Base-by-base conservation (phyloP, 2,113 vertebrate species). In the Leptocoma aspasia region DNA sequence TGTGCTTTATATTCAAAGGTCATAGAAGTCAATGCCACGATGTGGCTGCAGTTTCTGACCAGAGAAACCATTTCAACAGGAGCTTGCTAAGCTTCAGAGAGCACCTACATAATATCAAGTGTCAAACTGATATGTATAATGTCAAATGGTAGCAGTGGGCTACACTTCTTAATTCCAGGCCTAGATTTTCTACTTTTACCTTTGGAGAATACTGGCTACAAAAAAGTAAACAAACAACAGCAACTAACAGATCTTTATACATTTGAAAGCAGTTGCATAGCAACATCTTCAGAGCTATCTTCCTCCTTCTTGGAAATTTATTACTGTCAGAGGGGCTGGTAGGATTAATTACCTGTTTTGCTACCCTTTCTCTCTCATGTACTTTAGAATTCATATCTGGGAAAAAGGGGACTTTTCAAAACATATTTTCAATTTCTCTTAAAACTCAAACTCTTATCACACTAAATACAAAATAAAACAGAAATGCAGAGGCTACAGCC, bases 231-330 rank as follows among this genome's bases (percentile, higher is more conserved):
- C 15, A 89, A 86, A 65, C 13, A 90, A 30, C 18, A 77, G 24
- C 28, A 90, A 66, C 64, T 52, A 39, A 22, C 52, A 78, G 44
- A 31, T 81, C 78, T 71, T 75, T 60, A 80, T 28, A 60, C 5
- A 15, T 88, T 80, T 95, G 50, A 57, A 95, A 92, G 50, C 61
- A 49, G 82, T 97, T 94, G 84, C 91, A 70, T 92, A 96, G 94
- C 87, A 96, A 95, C 88, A 45, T 13, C n/a, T 76, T 65, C 54
- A 82, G 82, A 64, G 21, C 21, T 44, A 42, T 80, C 49, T 54
- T 91, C 37, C 30, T 77, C 30, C 10, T 85, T 66, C 66, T 66
- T 82, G 41, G 31, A 95, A 96, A 94, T 83, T 21, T 96, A 90
- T 75, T 93, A 49, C 45, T 57, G 33, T 75, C 44, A 71, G 44